A percentile compares a stretch with the other conserved stretches of the same genome.
Evolutionary conservation across 2,888 invertebrate genomes (phyloP).

Genomic region (Aphodius granarius): DNA sequence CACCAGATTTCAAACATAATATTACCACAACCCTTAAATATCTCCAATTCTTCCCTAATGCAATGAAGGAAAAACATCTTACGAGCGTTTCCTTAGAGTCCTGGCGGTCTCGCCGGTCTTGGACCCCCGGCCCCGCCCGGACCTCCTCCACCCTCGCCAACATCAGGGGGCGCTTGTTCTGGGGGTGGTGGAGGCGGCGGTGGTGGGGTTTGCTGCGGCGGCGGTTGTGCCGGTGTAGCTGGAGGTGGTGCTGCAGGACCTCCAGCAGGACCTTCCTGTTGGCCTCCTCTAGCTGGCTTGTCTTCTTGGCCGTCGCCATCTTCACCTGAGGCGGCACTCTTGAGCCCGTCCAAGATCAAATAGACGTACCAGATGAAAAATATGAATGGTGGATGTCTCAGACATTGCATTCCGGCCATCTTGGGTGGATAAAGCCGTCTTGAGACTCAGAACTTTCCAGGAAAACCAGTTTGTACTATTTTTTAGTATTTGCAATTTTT

Average conservation of each 20-base stretch:
- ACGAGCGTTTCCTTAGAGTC: too few relatives aligned
- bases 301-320: not conserved
- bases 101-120: too few relatives aligned
- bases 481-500: not conserved
- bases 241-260: too few relatives aligned
- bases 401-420: not conserved
- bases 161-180: not conserved
- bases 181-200: not conserved
- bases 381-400: not conserved
- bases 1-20: too few relatives aligned
- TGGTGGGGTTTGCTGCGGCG: not conserved
- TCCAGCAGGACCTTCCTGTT: too few relatives aligned
- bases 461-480: not conserved
- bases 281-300: not conserved
- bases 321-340: not conserved
- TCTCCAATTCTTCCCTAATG: too few relatives aligned
- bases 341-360: not conserved
- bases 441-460: not conserved
- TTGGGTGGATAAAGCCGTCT: not conserved
- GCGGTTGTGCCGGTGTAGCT: not conserved
- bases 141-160: too few relatives aligned
- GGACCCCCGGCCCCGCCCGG: too few relatives aligned
- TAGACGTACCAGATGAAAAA: not conserved
- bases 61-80: too few relatives aligned
- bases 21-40: too few relatives aligned